These are phyloP conservation scores for Thripadectes ignobilis DNA, from an alignment of 2,797 vertebrate genomes.

Conservation along the genomic window DNA sequence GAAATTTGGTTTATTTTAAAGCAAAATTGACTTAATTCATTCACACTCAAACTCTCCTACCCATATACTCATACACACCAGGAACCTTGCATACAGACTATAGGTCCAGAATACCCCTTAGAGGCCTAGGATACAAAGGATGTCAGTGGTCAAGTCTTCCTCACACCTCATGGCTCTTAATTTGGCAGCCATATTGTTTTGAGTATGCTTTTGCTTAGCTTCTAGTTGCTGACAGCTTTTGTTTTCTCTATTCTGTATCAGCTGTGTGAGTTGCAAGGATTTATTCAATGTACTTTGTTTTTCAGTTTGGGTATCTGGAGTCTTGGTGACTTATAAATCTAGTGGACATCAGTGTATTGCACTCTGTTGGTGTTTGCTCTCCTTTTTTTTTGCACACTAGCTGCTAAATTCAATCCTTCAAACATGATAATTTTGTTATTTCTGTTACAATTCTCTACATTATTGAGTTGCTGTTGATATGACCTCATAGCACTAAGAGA, in stretches of 20 bases:
- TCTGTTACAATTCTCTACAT: background rate
- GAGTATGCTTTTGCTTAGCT: background rate
- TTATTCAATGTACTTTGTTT: background rate
- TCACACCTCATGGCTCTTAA: background rate
- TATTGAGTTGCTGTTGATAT: background rate
- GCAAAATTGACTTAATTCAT: background rate
- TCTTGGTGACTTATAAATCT: background rate
- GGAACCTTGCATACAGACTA: background rate
- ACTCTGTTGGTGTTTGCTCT: background rate
- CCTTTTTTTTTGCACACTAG: background rate
- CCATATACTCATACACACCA: background rate
- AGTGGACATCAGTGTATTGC: background rate
- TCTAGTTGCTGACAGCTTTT: background rate
- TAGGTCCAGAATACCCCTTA: background rate
- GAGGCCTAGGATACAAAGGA: background rate
- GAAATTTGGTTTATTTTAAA: background rate
- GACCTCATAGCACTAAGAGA: background rate
- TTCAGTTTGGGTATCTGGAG: fast-evolving
- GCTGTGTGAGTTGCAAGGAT: background rate
- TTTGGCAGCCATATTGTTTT: background rate
- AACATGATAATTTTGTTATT: background rate
- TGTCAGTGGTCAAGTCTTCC: background rate
- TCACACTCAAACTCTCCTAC: background rate
- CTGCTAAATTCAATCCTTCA: background rate
- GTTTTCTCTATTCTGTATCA: background rate